These are phyloP conservation scores for Girardinichthys multiradiatus DNA, from an alignment of 2,113 vertebrate species.

Conservation along the genomic window DNA sequence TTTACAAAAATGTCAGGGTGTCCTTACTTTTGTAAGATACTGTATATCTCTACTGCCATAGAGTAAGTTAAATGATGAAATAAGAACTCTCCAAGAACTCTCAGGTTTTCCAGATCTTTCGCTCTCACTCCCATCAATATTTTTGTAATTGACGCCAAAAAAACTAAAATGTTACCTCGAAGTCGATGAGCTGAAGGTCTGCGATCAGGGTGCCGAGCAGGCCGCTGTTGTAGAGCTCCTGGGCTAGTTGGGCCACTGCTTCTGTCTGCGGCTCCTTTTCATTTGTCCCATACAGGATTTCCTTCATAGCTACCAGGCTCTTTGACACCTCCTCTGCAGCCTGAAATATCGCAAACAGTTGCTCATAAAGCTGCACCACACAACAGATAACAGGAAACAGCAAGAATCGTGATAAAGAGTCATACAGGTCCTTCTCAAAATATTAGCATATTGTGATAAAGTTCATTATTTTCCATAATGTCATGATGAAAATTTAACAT, in stretches of 20 bases:
- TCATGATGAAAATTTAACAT: no score
- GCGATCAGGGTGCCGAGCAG: conserved; percentile 90
- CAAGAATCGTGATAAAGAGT: no score
- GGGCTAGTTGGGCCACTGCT: conserved; percentile 93
- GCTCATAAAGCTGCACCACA: background rate
- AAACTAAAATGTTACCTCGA: conserved; percentile 83
- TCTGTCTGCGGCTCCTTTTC: conserved; percentile 94
- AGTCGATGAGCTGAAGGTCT: conserved; percentile 94
- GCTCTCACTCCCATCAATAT: background rate
- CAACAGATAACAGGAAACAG: no score
- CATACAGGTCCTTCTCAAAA: no score
- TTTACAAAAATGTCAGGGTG: no score
- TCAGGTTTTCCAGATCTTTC: background rate
- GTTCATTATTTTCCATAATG: no score
- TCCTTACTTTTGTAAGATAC: no score
- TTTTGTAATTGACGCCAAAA: background rate
- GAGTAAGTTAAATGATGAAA: no score
- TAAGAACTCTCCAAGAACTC: no score
- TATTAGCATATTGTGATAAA: no score
- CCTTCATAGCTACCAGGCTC: conserved; percentile 95
- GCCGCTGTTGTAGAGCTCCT: conserved; percentile 95
- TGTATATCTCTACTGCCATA: no score
- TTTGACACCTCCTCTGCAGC: conserved; percentile 98
- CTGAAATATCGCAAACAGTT: conserved; percentile 58
- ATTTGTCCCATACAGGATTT: conserved; percentile 94